phyloP scores from a whole-genome alignment of 2,888 invertebrate genomes.

The Ethmia dodecea region DNA sequence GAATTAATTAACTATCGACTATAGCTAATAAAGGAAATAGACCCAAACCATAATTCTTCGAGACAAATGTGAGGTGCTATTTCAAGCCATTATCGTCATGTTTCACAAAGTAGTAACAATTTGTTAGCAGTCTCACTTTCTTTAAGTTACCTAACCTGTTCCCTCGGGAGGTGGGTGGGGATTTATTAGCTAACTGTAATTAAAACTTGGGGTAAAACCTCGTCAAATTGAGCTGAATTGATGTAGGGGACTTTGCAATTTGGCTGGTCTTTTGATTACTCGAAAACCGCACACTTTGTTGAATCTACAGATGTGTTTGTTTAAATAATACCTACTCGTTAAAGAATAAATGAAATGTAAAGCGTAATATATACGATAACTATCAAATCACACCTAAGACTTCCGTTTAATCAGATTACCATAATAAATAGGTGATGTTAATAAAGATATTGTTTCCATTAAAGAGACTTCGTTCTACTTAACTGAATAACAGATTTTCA shows the following conservation, averaged over 20 bases:
- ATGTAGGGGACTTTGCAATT: conserved; percentile 14
- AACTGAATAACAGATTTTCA: neutral
- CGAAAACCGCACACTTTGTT: no score
- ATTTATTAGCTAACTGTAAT: conserved; percentile 43
- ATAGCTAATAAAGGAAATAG: no score
- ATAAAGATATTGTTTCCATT: no score
- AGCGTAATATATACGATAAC: no score
- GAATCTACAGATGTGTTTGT: no score
- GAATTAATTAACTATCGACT: no score
- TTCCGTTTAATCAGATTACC: no score
- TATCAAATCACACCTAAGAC: no score
- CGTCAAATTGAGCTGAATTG: conserved; percentile 22
- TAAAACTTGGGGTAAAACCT: conserved; percentile 34
- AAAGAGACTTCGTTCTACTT: conserved; percentile 4
- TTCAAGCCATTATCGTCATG: conserved; percentile 8
- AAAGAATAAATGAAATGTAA: no score
- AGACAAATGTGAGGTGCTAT: conserved; percentile 3
- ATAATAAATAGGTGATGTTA: no score
- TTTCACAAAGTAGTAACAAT: conserved; percentile 27
- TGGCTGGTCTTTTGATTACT: no score
- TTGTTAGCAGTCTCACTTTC: conserved; percentile 28
- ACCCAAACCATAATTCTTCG: conserved; percentile 2
- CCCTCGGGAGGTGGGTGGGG: conserved; percentile 23
- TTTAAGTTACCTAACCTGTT: conserved; percentile 26
- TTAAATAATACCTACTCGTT: no score